Base-by-base conservation (phyloP, 2,888 invertebrate species). In the Gerris lacustris region DNA sequence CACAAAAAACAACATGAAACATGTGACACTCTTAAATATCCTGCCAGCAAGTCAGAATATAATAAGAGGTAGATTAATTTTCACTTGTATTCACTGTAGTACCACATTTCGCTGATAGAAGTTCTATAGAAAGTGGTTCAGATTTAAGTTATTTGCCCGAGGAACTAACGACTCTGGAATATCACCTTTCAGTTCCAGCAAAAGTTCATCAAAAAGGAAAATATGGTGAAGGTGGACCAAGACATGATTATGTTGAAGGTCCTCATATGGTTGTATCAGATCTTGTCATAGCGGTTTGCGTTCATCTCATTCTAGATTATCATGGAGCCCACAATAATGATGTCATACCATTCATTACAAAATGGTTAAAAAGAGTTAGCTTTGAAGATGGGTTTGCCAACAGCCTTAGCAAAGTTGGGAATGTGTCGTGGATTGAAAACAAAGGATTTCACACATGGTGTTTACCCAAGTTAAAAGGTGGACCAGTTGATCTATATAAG, bases 181-280 rank as follows among this genome's bases (percentile, higher is more conserved):
- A 86, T 74, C 95, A 96, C 79, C 84, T 96, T 80, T 85, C 84
- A 17, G 89, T 91, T 77, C 94, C 95, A 0, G 87, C 93, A 0
- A 85, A 87, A 78, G 85, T 94, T 74, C 94, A 95, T 78, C 96
- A 96, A 81, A 85, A 92, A 45, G 88, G 89, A 75, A 92, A 92
- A 82, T 79, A 84, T 84, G 79, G 77, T 76, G 79, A 77, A 76
- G 62, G 76, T 79, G 69, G 80, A 83, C n/a, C 80, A 83, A 72
- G 82, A 81, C 71, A 80, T 80, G 75, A 73, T 5, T 73, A 75
- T 44, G 76, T 79, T 45, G 74, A 75, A 66, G 73, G 73, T 84
- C 72, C 74, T 44, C 55, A 72, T 9, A 74, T 75, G n/a, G 69
- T 71, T 31, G 62, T 75, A 9, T 73, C 75, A 44, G 75, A 75